phyloP scores from a whole-genome alignment of 1,140 invertebrate species.

The Halyomorpha halys region DNA sequence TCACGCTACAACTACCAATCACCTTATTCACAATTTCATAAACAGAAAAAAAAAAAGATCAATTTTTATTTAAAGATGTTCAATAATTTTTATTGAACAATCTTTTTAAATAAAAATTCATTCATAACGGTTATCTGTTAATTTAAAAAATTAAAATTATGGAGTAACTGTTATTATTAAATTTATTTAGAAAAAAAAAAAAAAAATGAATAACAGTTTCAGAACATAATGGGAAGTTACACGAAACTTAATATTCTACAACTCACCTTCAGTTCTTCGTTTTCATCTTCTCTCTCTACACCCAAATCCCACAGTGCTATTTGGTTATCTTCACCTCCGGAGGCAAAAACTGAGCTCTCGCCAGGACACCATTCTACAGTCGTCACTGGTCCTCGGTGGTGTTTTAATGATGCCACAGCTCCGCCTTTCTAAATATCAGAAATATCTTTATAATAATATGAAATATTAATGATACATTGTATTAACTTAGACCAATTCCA shows the following conservation, averaged over 20 bases:
- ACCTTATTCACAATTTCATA: no score
- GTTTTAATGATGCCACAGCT: slow-evolving; percentile 86
- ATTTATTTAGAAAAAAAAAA: no score
- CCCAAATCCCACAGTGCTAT: slow-evolving; percentile 96
- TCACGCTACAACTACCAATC: no score
- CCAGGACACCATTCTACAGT: slow-evolving; percentile 94
- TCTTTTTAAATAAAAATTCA: no score
- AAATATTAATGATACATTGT: neutral
- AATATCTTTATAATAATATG: neutral
- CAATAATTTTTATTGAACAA: no score
- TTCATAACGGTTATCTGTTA: no score
- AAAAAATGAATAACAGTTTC: no score
- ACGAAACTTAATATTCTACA: neutral
- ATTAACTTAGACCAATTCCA: neutral
- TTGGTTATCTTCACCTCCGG: slow-evolving; percentile 89
- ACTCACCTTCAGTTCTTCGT: slow-evolving; percentile 48
- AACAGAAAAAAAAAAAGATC: no score
- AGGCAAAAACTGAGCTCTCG: slow-evolving; percentile 86
- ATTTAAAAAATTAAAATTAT: no score
- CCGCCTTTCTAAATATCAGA: slow-evolving; percentile 42
- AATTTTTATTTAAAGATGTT: no score
- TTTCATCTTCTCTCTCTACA: slow-evolving; percentile 62
- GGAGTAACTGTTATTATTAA: no score
- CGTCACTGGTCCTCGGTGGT: slow-evolving; percentile 83
- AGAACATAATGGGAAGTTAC: no score